A percentile compares a stretch with the other conserved stretches of the same genome.
Evolutionary conservation across 2,888 invertebrate genomes (phyloP).

Genomic region (Phoronis australis): DNA sequence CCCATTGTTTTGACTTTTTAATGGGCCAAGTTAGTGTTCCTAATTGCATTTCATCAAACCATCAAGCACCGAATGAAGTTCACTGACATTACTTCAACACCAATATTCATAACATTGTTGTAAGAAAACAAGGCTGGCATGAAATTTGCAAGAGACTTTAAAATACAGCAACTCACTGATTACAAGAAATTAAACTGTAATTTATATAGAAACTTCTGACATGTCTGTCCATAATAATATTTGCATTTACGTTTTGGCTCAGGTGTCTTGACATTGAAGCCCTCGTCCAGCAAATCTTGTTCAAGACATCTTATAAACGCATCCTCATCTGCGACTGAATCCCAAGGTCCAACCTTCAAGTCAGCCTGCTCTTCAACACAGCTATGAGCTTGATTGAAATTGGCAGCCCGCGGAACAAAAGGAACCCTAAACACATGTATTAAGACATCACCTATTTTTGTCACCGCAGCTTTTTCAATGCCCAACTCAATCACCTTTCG

Average conservation of each 20-base stretch:
- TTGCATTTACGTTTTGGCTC: slow-evolving; percentile 39
- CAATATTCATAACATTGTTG: no score
- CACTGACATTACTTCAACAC: no score
- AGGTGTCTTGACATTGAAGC: slow-evolving; percentile 35
- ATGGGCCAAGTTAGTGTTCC: no score
- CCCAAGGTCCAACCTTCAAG: slow-evolving; percentile 42
- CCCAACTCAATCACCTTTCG: slow-evolving; percentile 33
- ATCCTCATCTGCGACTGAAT: slow-evolving; percentile 38
- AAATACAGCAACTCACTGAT: no score
- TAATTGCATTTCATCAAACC: no score
- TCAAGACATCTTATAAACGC: slow-evolving; percentile 39
- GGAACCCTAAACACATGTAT: slow-evolving; percentile 38
- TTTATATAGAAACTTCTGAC: slow-evolving; percentile 39
- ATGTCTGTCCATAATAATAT: slow-evolving; percentile 46
- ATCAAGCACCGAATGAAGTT: no score
- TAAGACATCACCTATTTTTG: slow-evolving; percentile 36
- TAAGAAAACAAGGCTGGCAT: no score
- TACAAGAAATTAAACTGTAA: slow-evolving; percentile 24
- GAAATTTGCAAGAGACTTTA: no score
- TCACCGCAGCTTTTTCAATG: slow-evolving; percentile 37
- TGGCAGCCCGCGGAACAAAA: slow-evolving; percentile 32
- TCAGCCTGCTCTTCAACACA: slow-evolving; percentile 44
- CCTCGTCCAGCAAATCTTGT: slow-evolving; percentile 38
- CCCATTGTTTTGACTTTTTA: no score
- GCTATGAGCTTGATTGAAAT: slow-evolving; percentile 40